These are phyloP conservation scores for Sylvilagus floridanus DNA, from an alignment of 2,797 vertebrate species.

Conservation along the genomic window DNA sequence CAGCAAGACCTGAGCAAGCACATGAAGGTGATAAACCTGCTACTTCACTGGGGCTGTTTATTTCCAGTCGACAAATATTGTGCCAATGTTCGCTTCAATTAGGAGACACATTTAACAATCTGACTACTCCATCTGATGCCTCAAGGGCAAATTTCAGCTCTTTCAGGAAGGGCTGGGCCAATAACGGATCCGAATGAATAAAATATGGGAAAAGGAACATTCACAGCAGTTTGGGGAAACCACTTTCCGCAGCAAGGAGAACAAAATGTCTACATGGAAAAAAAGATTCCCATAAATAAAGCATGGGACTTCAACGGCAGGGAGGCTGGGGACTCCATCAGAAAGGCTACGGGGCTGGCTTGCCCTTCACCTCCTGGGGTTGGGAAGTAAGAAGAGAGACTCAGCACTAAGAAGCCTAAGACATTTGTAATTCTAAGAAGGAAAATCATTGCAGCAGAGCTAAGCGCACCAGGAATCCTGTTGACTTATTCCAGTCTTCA, in stretches of 20 bases:
- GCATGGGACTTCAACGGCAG: slow-evolving; percentile 48
- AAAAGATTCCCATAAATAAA: slow-evolving; percentile 68
- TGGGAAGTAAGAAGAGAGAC: background rate
- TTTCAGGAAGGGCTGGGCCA: slow-evolving; percentile 85
- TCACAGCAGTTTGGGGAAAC: slow-evolving; percentile 81
- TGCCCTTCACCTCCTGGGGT: background rate
- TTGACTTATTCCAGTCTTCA: background rate
- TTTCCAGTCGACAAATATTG: slow-evolving; percentile 89
- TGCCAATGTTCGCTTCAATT: slow-evolving; percentile 89
- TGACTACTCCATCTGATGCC: slow-evolving; percentile 91
- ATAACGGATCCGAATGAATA: slow-evolving; percentile 85
- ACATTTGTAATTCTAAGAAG: background rate
- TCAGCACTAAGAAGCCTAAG: background rate
- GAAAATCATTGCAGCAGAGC: background rate
- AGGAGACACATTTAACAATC: slow-evolving; percentile 89
- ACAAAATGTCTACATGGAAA: slow-evolving; percentile 76
- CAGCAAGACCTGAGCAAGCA: slow-evolving; percentile 73
- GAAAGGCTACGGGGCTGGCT: background rate
- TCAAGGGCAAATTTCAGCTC: slow-evolving; percentile 90
- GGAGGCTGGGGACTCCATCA: background rate
- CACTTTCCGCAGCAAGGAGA: slow-evolving; percentile 74
- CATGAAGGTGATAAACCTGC: slow-evolving; percentile 81
- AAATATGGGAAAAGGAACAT: slow-evolving; percentile 85
- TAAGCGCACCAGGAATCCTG: background rate
- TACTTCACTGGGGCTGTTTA: slow-evolving; percentile 87